Conservation (phyloP, 1,140 invertebrate species). For the Chrysomallon squamiferum region DNA sequence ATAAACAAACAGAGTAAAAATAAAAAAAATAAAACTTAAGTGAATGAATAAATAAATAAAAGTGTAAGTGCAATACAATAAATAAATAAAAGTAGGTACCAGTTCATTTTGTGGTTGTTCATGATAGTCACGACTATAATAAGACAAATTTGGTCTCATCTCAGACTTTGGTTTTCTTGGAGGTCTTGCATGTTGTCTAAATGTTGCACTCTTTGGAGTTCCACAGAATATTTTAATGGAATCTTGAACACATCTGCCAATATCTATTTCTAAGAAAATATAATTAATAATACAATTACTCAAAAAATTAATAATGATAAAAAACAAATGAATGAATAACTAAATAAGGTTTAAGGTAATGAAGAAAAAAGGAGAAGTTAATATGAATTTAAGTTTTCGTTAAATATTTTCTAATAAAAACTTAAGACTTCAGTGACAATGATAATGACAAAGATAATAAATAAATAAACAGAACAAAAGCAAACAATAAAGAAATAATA, state of each 20-base stretch:
- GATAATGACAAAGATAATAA: no score
- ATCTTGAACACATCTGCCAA: constrained; percentile 89
- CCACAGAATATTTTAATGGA: constrained; percentile 84
- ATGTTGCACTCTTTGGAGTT: constrained; percentile 88
- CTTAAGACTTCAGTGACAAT: no score
- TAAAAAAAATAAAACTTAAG: no score
- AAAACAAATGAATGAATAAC: no score
- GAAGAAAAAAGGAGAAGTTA: neutral
- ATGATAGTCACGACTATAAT: constrained; percentile 59
- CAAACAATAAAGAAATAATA: no score
- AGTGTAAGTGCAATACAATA: no score
- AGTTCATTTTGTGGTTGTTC: constrained; percentile 52
- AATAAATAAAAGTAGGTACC: constrained; percentile 22
- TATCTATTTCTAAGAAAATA: constrained; percentile 82
- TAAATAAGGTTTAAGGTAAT: no score
- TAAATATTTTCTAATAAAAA: no score
- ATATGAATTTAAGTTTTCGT: no score
- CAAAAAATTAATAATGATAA: neutral
- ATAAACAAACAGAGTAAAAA: no score
- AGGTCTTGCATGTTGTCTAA: constrained; percentile 75
- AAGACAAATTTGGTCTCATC: constrained; percentile 49
- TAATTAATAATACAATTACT: neutral
- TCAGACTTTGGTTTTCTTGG: constrained; percentile 21
- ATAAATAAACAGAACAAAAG: no score
- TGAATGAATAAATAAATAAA: no score